Evolutionary conservation across 2,797 vertebrate genomes (phyloP), one percentile per base, ranked within the genome.

Genomic region (Sebastes iracundus): DNA sequence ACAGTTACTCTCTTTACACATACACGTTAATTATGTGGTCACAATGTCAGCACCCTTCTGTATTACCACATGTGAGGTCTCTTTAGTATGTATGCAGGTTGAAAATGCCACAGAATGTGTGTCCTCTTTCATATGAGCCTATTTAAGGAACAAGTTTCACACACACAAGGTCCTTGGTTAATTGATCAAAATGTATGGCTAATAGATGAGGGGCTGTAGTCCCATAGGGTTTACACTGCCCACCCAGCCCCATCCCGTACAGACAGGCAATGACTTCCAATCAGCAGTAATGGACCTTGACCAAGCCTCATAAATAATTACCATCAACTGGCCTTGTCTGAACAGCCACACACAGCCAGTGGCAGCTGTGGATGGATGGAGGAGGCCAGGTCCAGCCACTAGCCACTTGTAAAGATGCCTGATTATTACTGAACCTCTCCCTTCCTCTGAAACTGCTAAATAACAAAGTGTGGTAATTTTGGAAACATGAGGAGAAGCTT

Each of bases 301-400:
- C 90, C 89, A 93, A 90, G 90, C 59, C 80, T 94, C 94, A 95
- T 95, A 94, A 95, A 95, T 95, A 95, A 96, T 95, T 96, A 93
- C 91, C 83, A 88, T 82, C 92, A 92, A 90, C 87, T 90, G 93
- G 90, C 91, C 91, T 93, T 92, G 92, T 91, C 91, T 90, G 87
- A 91, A 66, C 78, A 84, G 82, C 83, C 58, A 78, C 81, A 87
- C 79, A 73, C 70, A 92, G 85, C 79, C 82, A 79, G 84, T 80
- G 85, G 75, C 84, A 86, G 81, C 70, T 80, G 70, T 63, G 72
- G 83, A 80, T 65, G 75, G 85, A 80, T 75, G 70, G 79, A 77
- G 18, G 58, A 74, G 61, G 61, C 69, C 80, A 72, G 72, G 70
- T 85, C 75, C 70, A 62, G 58, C 61, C 67, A 83, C 69, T 42